Percentiles rank a stretch among this genome's conserved stretches.
phyloP scores from a whole-genome alignment of 2,888 invertebrate species.

The Timema cristinae region DNA sequence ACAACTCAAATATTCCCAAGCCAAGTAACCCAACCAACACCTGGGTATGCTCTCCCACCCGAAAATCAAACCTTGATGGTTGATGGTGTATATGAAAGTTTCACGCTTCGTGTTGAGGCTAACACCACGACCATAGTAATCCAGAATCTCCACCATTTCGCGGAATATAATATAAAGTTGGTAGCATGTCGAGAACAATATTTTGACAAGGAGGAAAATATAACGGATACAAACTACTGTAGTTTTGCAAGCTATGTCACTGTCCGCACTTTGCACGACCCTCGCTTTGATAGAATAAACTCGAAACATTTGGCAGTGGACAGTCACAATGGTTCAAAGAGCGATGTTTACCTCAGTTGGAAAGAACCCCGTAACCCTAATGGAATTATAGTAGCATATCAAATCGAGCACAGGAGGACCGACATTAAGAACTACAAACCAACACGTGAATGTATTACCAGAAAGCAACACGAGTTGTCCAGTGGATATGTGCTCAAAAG shows the following conservation, averaged over 20 bases:
- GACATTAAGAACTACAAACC: conserved; percentile 43
- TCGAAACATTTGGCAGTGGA: conserved; percentile 16
- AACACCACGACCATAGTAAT: conserved; percentile 10
- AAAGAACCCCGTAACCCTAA: conserved; percentile 59
- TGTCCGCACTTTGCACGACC: conserved; percentile 17
- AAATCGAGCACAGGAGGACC: conserved; percentile 49
- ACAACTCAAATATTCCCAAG: background rate
- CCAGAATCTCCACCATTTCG: conserved; percentile 18
- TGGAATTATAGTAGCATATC: conserved; percentile 60
- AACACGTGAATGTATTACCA: conserved; percentile 50
- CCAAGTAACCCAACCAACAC: too few relatives aligned
- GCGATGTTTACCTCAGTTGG: conserved; percentile 48
- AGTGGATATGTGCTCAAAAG: conserved; percentile 32
- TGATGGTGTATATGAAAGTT: conserved; percentile 15
- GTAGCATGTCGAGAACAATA: conserved; percentile 17
- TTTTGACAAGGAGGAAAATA: conserved; percentile 2
- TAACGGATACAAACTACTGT: conserved; percentile 17
- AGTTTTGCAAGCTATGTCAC: conserved; percentile 20
- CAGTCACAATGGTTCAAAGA: background rate
- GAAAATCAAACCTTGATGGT: background rate
- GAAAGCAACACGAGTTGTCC: conserved; percentile 35
- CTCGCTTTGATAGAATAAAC: conserved; percentile 20
- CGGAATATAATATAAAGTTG: conserved; percentile 19
- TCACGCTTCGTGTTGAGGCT: conserved; percentile 16
- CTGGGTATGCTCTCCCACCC: background rate